These are phyloP conservation scores for Platygyra sinensis DNA, from an alignment of 64 coral and sea anemone genomes.

Conservation along the genomic window DNA sequence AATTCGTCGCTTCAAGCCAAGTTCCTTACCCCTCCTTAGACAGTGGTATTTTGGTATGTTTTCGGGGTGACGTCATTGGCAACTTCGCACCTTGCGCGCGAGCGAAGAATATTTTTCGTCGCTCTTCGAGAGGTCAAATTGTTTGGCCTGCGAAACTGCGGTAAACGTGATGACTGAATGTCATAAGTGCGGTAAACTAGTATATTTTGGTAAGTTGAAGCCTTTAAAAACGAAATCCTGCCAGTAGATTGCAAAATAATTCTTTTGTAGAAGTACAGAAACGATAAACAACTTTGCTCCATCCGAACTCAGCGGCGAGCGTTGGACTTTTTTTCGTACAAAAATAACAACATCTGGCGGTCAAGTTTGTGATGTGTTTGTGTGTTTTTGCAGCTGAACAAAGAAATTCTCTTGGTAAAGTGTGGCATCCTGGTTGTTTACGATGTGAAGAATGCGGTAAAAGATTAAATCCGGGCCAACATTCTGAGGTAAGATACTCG, in stretches of 20 bases:
- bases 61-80: conserved; percentile 65
- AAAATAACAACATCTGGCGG: too few relatives aligned
- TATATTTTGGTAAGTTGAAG: conserved; percentile 94
- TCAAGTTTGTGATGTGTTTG: neutral
- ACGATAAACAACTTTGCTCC: neutral
- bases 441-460: conserved; percentile 98
- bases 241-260: neutral
- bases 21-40: neutral
- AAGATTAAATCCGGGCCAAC: conserved; percentile 93
- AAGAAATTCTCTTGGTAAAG: conserved; percentile 95
- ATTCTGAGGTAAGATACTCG: conserved; percentile 81
- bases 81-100: neutral
- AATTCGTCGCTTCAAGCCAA: too few relatives aligned
- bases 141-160: conserved; percentile 5
- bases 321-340: too few relatives aligned
- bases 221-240: neutral
- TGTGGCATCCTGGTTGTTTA: conserved; percentile 95
- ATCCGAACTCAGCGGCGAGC: neutral
- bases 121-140: neutral
- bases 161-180: conserved; percentile 86
- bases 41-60: conserved; percentile 19
- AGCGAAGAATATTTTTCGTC: neutral
- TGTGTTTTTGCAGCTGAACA: conserved; percentile 82
- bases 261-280: neutral
- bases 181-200: conserved; percentile 93